Evolutionary conservation across 2,888 invertebrate species (phyloP).

Genomic region (Diarsia rubi): DNA sequence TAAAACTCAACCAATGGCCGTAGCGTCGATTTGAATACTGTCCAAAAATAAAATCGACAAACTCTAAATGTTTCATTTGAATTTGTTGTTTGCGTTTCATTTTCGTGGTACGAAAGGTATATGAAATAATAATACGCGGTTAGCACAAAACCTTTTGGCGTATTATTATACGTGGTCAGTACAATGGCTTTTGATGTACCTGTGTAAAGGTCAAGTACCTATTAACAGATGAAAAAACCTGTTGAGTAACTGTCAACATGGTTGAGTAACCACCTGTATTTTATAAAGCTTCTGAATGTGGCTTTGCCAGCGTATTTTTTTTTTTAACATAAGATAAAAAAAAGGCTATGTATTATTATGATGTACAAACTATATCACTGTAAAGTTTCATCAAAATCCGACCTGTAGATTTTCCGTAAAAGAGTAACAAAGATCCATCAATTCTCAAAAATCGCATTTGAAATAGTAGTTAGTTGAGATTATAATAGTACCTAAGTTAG

Average conservation of each 20-base stretch:
- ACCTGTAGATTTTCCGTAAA: neutral
- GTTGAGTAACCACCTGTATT: neutral
- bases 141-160: conserved; percentile 17
- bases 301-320: neutral
- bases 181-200: conserved; percentile 21
- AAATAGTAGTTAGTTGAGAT: neutral
- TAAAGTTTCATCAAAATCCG: neutral
- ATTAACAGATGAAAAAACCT: conserved; percentile 13
- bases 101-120: conserved; percentile 5
- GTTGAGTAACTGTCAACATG: neutral
- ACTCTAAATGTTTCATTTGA: neutral
- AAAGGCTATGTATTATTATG: neutral
- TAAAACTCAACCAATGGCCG: conserved; percentile 12
- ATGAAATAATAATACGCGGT: conserved; percentile 31
- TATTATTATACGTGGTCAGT: conserved; percentile 25
- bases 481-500: neutral
- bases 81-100: conserved; percentile 23
- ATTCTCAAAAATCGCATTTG: neutral
- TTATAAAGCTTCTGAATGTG: neutral
- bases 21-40: conserved; percentile 15
- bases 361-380: neutral
- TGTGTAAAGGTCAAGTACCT: conserved; percentile 9
- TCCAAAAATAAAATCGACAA: conserved; percentile 14
- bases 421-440: neutral
- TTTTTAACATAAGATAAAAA: neutral